Base-by-base conservation (phyloP, 2,888 invertebrate genomes). In the Opisthograptis luteolata region DNA sequence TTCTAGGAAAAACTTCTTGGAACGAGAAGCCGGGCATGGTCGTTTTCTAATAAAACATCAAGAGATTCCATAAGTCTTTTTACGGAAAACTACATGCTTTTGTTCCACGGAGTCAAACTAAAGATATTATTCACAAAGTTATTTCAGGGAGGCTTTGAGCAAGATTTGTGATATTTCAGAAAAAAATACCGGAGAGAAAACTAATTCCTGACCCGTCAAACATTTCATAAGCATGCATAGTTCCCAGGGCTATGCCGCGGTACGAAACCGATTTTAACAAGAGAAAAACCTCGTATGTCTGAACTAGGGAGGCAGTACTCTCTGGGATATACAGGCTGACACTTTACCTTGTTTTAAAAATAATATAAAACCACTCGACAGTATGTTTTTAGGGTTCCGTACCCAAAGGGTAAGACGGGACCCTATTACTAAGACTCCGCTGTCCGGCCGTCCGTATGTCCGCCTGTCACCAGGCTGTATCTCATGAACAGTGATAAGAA, bases 181-280 rank as follows among this genome's bases (percentile, higher is more conserved):
- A 62, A 59, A 69, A 71, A 69, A 73, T 70, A 71, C 64, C 51
- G 54, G 49, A 59, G 60, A 66, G 62, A 72, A 81, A 84, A 81
- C 76, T 81, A 84, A 85, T 85, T 82, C 68, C 75, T 77, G 76
- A 76, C 73, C 75, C 76, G 81, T 84, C 86, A 84, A 86, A 85
- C 85, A 83, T 84, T 84, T 85, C 81, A 85, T 79, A 79, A 83
- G 75, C 81, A 82, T 79, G 58, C 60, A 58, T 55, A 65, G 70
- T 68, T 68, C 69, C 71, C 64, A 70, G 66, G 68, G 67, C n/a
- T n/a, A n/a, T n/a, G n/a, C 71, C 70, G 69, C 65, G 62, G 70
- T 70, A 70, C 72, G 66, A 71, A 73, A 79, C 73, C 71, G 74
- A 79, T 82, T 81, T 83, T 79, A 75, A 73, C 70, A 66, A 70